Percentiles rank a stretch among this genome's conserved stretches.
These are phyloP conservation scores for Hypomesus transpacificus DNA, from an alignment of 2,113 vertebrate species.

Conservation along the genomic window DNA sequence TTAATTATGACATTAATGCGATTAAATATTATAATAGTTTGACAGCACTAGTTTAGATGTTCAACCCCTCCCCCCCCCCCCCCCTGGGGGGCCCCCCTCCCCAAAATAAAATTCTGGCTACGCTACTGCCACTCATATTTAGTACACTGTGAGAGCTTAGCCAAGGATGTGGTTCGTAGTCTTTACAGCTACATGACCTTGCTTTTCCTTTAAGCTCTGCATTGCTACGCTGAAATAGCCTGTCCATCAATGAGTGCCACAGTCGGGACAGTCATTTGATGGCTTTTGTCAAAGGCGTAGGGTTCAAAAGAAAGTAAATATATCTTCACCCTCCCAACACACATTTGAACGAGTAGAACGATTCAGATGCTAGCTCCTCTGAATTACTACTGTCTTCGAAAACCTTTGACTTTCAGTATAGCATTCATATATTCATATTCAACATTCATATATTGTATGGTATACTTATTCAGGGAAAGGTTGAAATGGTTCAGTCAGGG, in stretches of 20 bases:
- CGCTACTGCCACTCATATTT: not conserved
- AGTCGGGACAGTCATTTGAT: too few species aligned
- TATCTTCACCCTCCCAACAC: too few species aligned
- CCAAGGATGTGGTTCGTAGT: not conserved
- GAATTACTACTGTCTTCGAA: not conserved
- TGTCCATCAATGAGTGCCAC: not conserved
- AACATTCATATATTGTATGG: too few species aligned
- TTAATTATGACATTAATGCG: too few species aligned
- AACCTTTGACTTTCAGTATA: too few species aligned
- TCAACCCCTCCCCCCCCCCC: too few species aligned
- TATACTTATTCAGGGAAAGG: not conserved
- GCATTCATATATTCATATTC: too few species aligned
- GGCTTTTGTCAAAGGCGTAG: too few species aligned
- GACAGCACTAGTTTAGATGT: too few species aligned
- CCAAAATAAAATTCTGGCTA: not conserved
- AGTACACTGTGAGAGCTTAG: not conserved
- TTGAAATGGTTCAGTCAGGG: not conserved
- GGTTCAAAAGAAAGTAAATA: too few species aligned
- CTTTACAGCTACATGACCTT: constrained; percentile 10
- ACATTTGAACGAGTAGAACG: too few species aligned
- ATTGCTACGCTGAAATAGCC: constrained; percentile 14
- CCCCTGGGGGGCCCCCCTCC: not conserved
- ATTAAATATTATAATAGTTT: too few species aligned
- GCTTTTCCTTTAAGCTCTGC: not conserved
- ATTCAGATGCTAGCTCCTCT: not conserved